phyloP scores from a whole-genome alignment of 2,888 invertebrate species.

The Schrankia costaestrigalis region DNA sequence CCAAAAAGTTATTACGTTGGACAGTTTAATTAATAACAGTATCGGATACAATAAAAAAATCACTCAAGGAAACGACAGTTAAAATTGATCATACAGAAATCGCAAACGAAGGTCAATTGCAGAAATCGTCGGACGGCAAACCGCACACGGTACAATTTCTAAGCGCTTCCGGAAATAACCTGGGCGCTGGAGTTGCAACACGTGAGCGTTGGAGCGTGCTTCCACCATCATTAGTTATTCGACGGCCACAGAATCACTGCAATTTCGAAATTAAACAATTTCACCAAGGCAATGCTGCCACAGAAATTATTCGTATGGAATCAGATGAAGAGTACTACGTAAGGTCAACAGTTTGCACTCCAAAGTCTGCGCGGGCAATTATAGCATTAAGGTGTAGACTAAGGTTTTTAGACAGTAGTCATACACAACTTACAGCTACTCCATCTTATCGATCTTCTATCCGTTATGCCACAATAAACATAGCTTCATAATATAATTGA shows the following conservation, averaged over 20 bases:
- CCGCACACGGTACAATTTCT: constrained; percentile 45
- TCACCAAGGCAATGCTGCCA: constrained; percentile 39
- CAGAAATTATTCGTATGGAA: too few relatives aligned
- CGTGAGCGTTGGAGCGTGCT: constrained; percentile 57
- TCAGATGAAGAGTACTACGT: too few relatives aligned
- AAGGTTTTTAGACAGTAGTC: too few relatives aligned
- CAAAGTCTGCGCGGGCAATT: too few relatives aligned
- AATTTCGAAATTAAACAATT: constrained; percentile 47
- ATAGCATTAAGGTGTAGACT: too few relatives aligned
- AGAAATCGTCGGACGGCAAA: constrained; percentile 27
- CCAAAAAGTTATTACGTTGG: constrained; percentile 10
- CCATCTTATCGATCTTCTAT: too few relatives aligned
- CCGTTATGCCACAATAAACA: too few relatives aligned
- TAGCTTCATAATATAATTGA: too few relatives aligned
- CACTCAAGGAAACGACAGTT: constrained; percentile 25
- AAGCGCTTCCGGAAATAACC: constrained; percentile 58
- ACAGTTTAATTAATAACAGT: constrained; percentile 14
- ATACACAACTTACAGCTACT: too few relatives aligned
- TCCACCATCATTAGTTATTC: constrained; percentile 57
- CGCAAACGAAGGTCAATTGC: constrained; percentile 37
- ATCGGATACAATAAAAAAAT: constrained; percentile 8
- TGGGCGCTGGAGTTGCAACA: constrained; percentile 44
- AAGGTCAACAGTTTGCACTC: too few relatives aligned
- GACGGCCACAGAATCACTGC: constrained; percentile 36
- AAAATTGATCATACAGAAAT: constrained; percentile 18